Base-by-base conservation (phyloP, 2,797 vertebrate species). In the Eospalax fontanierii region DNA sequence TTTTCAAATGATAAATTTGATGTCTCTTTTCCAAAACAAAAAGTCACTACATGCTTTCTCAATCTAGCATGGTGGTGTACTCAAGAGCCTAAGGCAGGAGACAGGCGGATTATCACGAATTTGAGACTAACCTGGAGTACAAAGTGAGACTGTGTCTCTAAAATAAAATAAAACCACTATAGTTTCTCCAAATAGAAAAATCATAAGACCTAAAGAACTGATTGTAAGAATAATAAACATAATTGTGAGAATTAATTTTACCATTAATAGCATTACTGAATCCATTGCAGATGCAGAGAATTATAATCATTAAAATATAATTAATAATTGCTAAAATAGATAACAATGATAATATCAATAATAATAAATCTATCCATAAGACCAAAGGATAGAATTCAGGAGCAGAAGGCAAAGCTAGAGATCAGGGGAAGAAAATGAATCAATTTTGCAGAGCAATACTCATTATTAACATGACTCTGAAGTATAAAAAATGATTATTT, bases 1-100 rank as follows among this genome's bases (percentile, higher is more conserved):
- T 66, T 3, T 63, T 86, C 30, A 87, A 90, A 87, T 76, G 10
- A 95, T 84, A 38, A 28, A 85, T 35, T 85, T 85, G 63, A 87
- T 2, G 11, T 38, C 3, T 19, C 88, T 43, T 50, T 79, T 50
- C 26, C 6, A 9, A 82, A 73, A 68, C 74, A 33, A 78, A 79
- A 0, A 57, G 46, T 74, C 57, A 40, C 24, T 54, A 66, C 73
- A 63, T 35, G 50, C n/a, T 70, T 89, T 92, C 30, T 71, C 15
- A 38, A 9, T 40, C 21, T 43, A n/a, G 11, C 21, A n/a, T 46
- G 14, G 19, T 61, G 14, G 38, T 75, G 1, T 6, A 75, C n/a
- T 75, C 59, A 75, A 18, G 43, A 87, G 57, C 19, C 8, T 63
- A 33, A 75, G 1, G n/a, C 38, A 87, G 35, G 26, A 61, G 33